Evolutionary conservation across 2,888 invertebrate genomes (phyloP).

Genomic region (Xiphydria camelus): DNA sequence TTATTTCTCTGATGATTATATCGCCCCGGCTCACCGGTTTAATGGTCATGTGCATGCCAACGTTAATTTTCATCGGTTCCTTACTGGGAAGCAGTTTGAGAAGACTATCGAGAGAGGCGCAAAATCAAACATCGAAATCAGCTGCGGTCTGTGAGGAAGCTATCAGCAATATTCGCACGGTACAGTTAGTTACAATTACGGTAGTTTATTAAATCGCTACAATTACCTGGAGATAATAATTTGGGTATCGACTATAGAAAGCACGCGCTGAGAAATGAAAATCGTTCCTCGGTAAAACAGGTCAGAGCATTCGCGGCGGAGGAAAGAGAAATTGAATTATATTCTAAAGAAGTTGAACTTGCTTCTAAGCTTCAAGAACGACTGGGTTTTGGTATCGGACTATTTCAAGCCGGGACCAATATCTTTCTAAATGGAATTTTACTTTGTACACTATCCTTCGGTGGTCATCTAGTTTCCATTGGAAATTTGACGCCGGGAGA

Average conservation of each 20-base stretch:
- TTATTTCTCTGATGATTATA: conserved; percentile 78
- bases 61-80: conserved; percentile 83
- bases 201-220: no score
- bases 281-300: conserved; percentile 20
- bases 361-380: conserved; percentile 75
- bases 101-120: conserved; percentile 76
- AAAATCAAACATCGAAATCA: conserved; percentile 84
- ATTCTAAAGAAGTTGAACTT: conserved; percentile 72
- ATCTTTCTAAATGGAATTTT: conserved; percentile 85
- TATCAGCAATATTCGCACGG: conserved; percentile 89
- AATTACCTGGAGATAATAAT: no score
- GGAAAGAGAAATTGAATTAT: conserved; percentile 74
- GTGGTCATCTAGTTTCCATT: conserved; percentile 84
- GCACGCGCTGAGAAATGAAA: no score
- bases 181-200: no score
- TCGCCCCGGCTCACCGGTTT: conserved; percentile 88
- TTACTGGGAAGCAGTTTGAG: conserved; percentile 79
- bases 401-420: conserved; percentile 89
- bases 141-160: conserved; percentile 93
- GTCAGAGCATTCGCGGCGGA: conserved; percentile 90
- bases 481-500: conserved; percentile 85
- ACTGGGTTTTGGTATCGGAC: conserved; percentile 87
- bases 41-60: conserved; percentile 83
- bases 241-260: no score
- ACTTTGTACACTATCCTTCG: conserved; percentile 84